Evolutionary conservation across 2,113 vertebrate species (phyloP).

Genomic region (Tapirus terrestris): DNA sequence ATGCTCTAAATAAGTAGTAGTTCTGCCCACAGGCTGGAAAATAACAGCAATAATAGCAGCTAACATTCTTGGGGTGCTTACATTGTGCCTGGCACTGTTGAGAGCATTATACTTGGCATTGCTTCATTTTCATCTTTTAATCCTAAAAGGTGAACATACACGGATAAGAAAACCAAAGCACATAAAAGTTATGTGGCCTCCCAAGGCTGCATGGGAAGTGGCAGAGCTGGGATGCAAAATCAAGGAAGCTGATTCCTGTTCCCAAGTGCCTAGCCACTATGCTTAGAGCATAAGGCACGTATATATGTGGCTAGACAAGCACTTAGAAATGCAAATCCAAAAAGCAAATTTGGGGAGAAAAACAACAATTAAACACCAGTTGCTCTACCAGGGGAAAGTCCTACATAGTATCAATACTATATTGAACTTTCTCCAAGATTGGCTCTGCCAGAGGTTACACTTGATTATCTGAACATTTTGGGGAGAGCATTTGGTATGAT

Average conservation of each 20-base stretch:
- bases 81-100: rapidly evolving
- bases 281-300: background rate
- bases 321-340: background rate
- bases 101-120: too few relatives aligned
- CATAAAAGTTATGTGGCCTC: background rate
- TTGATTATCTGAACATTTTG: background rate
- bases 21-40: background rate
- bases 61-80: background rate
- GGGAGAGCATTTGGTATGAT: background rate
- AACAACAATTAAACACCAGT: background rate
- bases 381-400: background rate
- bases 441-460: background rate
- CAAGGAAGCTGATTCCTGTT: background rate
- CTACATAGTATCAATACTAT: background rate
- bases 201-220: background rate
- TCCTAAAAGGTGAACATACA: background rate
- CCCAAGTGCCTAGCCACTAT: background rate
- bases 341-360: background rate
- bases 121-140: background rate
- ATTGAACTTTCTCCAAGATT: background rate
- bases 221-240: background rate
- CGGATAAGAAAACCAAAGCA: background rate
- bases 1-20: background rate
- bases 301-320: background rate
- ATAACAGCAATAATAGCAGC: background rate